Conservation (phyloP, 2,797 vertebrate species). For the Lagodon rhomboides region DNA sequence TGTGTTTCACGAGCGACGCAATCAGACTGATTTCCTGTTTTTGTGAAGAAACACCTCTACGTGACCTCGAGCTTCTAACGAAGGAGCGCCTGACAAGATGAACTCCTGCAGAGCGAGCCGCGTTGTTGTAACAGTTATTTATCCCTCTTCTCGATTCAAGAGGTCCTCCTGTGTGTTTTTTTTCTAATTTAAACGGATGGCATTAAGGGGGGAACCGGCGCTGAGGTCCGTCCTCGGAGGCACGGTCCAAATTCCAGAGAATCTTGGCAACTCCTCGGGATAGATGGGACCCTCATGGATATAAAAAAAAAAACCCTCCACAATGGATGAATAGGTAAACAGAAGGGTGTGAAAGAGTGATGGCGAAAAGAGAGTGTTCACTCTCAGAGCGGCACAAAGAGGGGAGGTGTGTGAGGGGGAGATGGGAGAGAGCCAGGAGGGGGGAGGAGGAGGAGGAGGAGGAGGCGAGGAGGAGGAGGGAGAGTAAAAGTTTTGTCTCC, state of each 20-base stretch:
- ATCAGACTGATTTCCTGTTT: constrained; percentile 47
- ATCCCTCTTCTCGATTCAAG: constrained; percentile 77
- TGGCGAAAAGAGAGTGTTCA: constrained; percentile 87
- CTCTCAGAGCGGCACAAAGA: constrained; percentile 81
- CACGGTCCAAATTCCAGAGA: constrained; percentile 82
- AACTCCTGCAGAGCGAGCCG: constrained; percentile 65
- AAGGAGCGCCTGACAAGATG: constrained; percentile 60
- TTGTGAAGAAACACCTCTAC: constrained; percentile 26
- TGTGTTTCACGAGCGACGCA: constrained; percentile 7
- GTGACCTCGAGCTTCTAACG: constrained; percentile 42
- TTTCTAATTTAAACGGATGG: constrained; percentile 76
- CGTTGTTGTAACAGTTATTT: constrained; percentile 76
- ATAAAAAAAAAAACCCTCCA: constrained; percentile 76
- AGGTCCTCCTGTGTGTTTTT: constrained; percentile 68
- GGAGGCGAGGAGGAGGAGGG: no score
- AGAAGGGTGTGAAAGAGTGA: constrained; percentile 88
- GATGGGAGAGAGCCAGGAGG: constrained; percentile 68
- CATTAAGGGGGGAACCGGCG: constrained; percentile 77
- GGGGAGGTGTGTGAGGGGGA: constrained; percentile 75
- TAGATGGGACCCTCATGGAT: constrained; percentile 87
- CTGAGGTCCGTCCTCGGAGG: constrained; percentile 74
- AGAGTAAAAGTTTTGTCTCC: constrained; percentile 78
- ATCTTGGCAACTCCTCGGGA: constrained; percentile 86
- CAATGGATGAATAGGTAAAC: constrained; percentile 89
- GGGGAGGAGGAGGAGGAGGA: constrained; percentile 16